phyloP scores from a whole-genome alignment of 2,797 vertebrate genomes.

The Myotis daubentonii region DNA sequence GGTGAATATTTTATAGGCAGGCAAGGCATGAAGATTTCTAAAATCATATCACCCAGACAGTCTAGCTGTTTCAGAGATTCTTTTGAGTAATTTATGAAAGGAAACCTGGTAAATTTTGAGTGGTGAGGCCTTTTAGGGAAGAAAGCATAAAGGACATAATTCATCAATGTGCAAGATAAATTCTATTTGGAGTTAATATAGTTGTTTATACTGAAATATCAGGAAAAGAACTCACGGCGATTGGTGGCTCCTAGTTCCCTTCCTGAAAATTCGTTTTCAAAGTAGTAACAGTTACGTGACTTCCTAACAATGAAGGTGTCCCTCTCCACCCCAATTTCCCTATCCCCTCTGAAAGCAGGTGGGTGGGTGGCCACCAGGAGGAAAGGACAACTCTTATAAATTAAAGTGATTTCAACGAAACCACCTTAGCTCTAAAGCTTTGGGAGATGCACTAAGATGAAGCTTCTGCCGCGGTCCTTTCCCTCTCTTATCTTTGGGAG shows the following conservation, averaged over 20 bases:
- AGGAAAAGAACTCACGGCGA: constrained; percentile 35
- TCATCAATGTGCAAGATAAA: constrained; percentile 74
- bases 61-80: constrained; percentile 83
- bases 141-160: constrained; percentile 71
- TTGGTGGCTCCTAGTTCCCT: constrained; percentile 67
- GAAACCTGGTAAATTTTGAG: constrained; percentile 83
- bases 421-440: constrained; percentile 34
- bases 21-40: constrained; percentile 81
- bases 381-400: constrained; percentile 39
- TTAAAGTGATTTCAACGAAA: constrained; percentile 51
- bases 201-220: constrained; percentile 78
- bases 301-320: constrained; percentile 57
- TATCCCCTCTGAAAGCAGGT: constrained; percentile 66
- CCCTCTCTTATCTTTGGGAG: background rate
- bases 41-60: constrained; percentile 80
- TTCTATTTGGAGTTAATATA: constrained; percentile 75
- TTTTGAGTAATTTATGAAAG: constrained; percentile 86
- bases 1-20: constrained; percentile 86
- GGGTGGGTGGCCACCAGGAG: constrained; percentile 49
- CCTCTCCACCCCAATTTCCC: background rate
- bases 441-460: constrained; percentile 32
- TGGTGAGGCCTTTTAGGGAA: constrained; percentile 77
- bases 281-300: constrained; percentile 53
- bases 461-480: background rate
- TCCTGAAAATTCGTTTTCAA: constrained; percentile 66